These are phyloP conservation scores for Mycetomoellerius zeteki DNA, from an alignment of 1,140 invertebrate species.

Conservation along the genomic window DNA sequence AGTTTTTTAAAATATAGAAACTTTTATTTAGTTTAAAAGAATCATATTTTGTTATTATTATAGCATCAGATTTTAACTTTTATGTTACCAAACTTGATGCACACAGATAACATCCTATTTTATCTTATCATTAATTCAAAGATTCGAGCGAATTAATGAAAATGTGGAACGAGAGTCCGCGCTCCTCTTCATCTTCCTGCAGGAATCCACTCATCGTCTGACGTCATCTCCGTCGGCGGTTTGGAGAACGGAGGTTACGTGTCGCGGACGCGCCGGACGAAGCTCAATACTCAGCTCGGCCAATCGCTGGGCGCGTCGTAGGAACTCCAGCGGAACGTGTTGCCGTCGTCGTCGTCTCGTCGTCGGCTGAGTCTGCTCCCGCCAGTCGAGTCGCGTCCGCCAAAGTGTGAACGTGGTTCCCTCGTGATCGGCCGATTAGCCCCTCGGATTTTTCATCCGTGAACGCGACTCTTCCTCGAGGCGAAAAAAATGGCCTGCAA, in stretches of 20 bases:
- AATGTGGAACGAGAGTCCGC: not conserved
- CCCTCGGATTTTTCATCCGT: not conserved
- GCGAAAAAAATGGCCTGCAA: constrained; percentile 92
- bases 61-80: no score
- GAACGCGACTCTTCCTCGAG: not conserved
- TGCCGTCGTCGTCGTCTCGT: constrained; percentile 61
- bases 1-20: no score
- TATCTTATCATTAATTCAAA: not conserved
- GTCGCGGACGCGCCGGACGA: constrained; percentile 65
- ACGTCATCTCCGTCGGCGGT: constrained; percentile 76
- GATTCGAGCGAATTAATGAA: not conserved
- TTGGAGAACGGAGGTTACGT: constrained; percentile 81
- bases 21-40: no score
- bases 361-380: constrained; percentile 48
- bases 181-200: not conserved
- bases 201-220: constrained; percentile 66
- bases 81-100: no score
- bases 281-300: constrained; percentile 74
- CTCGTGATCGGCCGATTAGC: not conserved
- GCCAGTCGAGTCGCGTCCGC: constrained; percentile 78
- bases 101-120: no score
- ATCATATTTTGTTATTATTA: no score
- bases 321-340: constrained; percentile 63
- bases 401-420: constrained; percentile 65
- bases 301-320: constrained; percentile 74